Base-by-base conservation (phyloP, 92 coral and sea anemone genomes). In the Porites cylindrica region DNA sequence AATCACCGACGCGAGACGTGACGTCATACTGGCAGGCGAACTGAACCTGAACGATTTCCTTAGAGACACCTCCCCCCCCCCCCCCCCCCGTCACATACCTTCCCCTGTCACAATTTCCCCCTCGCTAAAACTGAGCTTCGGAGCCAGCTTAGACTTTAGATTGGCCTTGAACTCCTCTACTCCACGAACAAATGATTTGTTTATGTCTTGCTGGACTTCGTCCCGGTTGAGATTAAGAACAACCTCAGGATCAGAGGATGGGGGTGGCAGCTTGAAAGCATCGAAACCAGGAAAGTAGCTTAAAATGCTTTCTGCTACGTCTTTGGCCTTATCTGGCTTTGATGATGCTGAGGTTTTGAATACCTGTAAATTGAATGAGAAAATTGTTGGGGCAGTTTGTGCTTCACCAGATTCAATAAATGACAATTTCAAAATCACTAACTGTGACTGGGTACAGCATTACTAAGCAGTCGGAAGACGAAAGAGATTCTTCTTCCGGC, bases 211-310 rank as follows among this genome's bases (percentile, higher is more conserved):
- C 23, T 86, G 53, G 26, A 86, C 70, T 70, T 66, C 70, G 19
- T 71, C 68, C 43, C 88, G 84, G 70, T 89, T 86, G 32, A 89
- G 91, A 62, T 82, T 85, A 73, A 77, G 26, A 50, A 89, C 82
- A 26, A 92, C 89, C 18, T 77, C 38, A 4, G 95, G 94, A 24
- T 92, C 89, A 52, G 78, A 86, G 1, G 98, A 78, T 1, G 99
- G 99, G 1, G 94, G 93, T 8, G 99, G 99, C 23, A 96, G 89
- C 66, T 88, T 88, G 70, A 93, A 91, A 60, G 98, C 97, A 82
- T 96, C 98, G 66, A 96, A 92, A 2, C 95, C 97, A 21, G 97
- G 90, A 78, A 96, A 96, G 78, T 84, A 93, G 67, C 77, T 91
- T 53, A 92, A 70, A 75, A 96, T 93, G 61, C 92, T 93, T 51